phyloP scores from a whole-genome alignment of 2,797 vertebrate species.

The Cuculus canorus region DNA sequence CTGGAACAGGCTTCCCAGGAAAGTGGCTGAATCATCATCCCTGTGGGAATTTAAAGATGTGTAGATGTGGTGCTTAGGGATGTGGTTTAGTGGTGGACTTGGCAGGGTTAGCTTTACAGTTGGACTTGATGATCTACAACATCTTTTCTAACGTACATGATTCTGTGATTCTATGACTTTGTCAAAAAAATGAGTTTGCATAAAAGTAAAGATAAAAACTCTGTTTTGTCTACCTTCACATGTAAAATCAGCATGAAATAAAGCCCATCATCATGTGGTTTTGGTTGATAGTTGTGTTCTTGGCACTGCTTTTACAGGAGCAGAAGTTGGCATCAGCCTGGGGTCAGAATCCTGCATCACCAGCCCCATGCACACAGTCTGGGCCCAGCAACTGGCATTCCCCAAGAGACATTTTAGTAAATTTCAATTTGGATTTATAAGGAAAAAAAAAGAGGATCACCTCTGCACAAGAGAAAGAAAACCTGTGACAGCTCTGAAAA shows the following conservation, averaged over 20 bases:
- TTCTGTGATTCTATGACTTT: too few species aligned
- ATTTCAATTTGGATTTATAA: background rate
- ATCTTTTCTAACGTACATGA: too few species aligned
- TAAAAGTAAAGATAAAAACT: background rate
- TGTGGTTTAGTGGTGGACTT: too few species aligned
- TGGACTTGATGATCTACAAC: too few species aligned
- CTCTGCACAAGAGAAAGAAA: background rate
- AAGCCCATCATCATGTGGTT: background rate
- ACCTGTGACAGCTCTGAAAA: background rate
- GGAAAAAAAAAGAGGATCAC: background rate
- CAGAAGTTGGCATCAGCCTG: background rate
- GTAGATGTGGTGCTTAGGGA: too few species aligned
- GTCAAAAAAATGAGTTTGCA: background rate
- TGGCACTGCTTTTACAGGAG: fast-evolving
- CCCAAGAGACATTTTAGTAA: background rate
- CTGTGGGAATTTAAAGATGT: too few species aligned
- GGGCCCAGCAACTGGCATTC: background rate
- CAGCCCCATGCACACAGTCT: background rate
- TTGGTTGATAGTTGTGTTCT: background rate
- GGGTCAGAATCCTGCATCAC: fast-evolving
- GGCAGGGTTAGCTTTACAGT: too few species aligned
- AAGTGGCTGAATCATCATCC: too few species aligned
- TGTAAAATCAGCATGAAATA: background rate
- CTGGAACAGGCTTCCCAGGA: too few species aligned
- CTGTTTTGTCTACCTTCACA: background rate